Evolutionary conservation across 1,140 invertebrate genomes (phyloP).

Genomic region (Polypedilum vanderplanki): DNA sequence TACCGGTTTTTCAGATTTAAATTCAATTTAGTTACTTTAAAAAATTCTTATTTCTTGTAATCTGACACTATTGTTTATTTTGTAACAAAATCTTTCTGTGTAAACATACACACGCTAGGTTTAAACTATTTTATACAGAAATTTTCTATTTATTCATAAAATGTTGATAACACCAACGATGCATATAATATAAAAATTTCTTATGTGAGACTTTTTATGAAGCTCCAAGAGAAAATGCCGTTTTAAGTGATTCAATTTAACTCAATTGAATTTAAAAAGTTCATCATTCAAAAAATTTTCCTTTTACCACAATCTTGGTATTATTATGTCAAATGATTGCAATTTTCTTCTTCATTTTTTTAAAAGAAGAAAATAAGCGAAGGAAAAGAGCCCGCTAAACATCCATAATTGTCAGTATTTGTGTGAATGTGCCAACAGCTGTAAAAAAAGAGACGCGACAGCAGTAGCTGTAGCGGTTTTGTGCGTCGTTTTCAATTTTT

Average conservation of each 20-base stretch:
- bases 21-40: not conserved
- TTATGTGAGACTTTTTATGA: not conserved
- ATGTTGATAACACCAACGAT: conserved; percentile 5
- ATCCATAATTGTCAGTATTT: not conserved
- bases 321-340: conserved; percentile 23
- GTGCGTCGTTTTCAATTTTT: not conserved
- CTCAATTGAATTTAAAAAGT: conserved; percentile 14
- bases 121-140: not conserved
- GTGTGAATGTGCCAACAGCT: conserved; percentile 15
- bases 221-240: not conserved
- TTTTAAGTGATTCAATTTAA: conserved; percentile 25
- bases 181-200: not conserved
- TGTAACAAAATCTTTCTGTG: not conserved
- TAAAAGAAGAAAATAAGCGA: not conserved
- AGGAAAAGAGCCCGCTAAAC: not conserved
- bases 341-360: not conserved
- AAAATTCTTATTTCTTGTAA: not conserved
- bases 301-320: not conserved
- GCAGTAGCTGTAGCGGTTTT: not conserved
- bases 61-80: conserved; percentile 1
- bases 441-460: not conserved
- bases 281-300: not conserved
- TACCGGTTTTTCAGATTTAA: not conserved
- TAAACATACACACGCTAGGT: not conserved
- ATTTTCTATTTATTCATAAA: not conserved